Conservation (phyloP, 1,140 invertebrate species). For the Zaprionus ornatus region DNA sequence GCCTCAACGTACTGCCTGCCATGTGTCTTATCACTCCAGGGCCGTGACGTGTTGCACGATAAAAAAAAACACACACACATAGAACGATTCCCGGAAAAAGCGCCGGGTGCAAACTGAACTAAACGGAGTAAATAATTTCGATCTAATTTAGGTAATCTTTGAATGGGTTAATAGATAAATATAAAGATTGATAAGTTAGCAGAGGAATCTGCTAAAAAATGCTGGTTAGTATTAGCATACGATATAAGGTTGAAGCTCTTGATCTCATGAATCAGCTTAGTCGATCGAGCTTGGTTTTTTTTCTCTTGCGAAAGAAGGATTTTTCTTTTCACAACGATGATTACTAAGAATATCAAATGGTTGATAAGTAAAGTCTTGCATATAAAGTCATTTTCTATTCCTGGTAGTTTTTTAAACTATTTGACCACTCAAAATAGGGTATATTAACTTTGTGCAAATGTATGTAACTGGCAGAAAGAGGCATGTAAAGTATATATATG, state of each 20-base stretch:
- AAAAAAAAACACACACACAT: not conserved
- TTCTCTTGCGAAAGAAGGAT: no score
- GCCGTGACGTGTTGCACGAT: constrained; percentile 20
- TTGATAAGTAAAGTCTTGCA: no score
- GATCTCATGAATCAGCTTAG: not conserved
- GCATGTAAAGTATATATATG: no score
- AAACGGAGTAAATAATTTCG: not conserved
- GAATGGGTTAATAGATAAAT: not conserved
- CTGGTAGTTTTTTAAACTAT: no score
- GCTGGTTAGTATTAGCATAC: not conserved
- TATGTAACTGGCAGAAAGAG: no score
- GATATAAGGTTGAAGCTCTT: not conserved
- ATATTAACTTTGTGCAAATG: no score
- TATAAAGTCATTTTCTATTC: no score
- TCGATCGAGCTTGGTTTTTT: no score
- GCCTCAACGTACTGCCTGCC: not conserved
- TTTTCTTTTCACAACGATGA: no score
- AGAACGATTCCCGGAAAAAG: not conserved
- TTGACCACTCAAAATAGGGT: no score
- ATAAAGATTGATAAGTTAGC: not conserved
- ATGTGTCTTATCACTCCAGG: constrained; percentile 2
- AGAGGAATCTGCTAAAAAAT: not conserved
- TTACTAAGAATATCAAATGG: no score
- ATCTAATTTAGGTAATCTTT: not conserved
- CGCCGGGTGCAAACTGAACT: not conserved